Evolutionary conservation across 2,888 invertebrate genomes (phyloP).

Genomic region (Oscheius onirici): DNA sequence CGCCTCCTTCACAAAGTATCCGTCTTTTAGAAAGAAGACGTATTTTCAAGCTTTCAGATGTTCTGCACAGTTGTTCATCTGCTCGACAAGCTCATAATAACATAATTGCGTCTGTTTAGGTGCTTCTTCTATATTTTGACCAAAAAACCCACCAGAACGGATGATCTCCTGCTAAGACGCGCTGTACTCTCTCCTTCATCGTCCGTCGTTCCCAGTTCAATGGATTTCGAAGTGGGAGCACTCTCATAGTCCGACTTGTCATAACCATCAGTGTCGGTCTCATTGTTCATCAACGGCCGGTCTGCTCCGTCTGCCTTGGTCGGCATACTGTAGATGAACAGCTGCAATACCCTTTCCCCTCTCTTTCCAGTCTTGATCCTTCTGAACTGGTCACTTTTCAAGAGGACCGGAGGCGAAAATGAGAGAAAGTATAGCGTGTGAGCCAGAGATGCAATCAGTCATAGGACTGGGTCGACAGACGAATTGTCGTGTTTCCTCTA

Average conservation of each 20-base stretch:
- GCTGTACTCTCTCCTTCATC: conserved; percentile 52
- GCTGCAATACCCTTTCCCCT: not conserved
- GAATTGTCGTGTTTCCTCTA: conserved; percentile 12
- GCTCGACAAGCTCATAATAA: too few species aligned
- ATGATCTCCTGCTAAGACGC: conserved; percentile 52
- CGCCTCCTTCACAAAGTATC: too few species aligned
- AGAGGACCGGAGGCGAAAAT: not conserved
- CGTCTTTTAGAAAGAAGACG: too few species aligned
- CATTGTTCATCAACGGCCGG: conserved; percentile 27
- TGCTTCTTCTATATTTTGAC: not conserved
- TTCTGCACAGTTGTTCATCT: too few species aligned
- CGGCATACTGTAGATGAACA: conserved; percentile 24
- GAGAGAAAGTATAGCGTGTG: conserved; percentile 3
- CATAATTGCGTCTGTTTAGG: not conserved
- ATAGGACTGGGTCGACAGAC: conserved; percentile 17
- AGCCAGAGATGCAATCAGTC: conserved; percentile 3
- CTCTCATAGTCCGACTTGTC: conserved; percentile 37
- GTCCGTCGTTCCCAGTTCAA: conserved; percentile 44
- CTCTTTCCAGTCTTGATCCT: not conserved
- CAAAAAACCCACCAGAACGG: conserved; percentile 45
- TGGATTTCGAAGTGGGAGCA: conserved; percentile 50
- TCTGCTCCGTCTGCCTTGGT: conserved; percentile 24
- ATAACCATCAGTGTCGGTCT: conserved; percentile 13
- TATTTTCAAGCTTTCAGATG: too few species aligned
- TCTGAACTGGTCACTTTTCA: not conserved